phyloP scores from a whole-genome alignment of 2,113 vertebrate species.

The Hippopotamus amphibius region DNA sequence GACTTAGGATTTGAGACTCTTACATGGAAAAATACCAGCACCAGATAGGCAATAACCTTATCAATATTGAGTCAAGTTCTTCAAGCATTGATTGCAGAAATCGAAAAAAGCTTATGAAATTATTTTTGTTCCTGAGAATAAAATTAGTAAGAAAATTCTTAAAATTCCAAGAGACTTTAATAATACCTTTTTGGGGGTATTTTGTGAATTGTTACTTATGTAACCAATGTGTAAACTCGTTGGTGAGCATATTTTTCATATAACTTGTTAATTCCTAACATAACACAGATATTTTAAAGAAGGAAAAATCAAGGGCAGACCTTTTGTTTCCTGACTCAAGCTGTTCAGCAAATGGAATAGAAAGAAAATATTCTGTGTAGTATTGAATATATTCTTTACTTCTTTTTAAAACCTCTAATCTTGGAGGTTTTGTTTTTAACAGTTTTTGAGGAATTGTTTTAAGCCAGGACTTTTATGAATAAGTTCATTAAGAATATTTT shows the following conservation, averaged over 20 bases:
- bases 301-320: background rate
- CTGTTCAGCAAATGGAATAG: background rate
- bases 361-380: background rate
- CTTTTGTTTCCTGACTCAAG: constrained; percentile 12
- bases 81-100: constrained; percentile 31
- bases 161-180: background rate
- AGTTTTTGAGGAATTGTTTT: background rate
- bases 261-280: background rate
- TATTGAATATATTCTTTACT: background rate
- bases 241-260: background rate
- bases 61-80: constrained; percentile 72
- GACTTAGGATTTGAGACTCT: background rate
- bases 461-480: background rate
- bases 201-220: background rate
- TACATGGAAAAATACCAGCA: constrained; percentile 29
- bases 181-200: background rate
- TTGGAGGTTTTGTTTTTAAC: background rate
- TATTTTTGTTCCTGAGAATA: background rate
- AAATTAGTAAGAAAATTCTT: constrained; percentile 49
- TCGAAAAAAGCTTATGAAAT: constrained; percentile 44
- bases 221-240: background rate
- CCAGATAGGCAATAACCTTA: constrained; percentile 53
- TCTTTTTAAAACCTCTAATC: background rate
- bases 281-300: background rate
- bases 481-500: background rate